These are phyloP conservation scores for Lineus longissimus DNA, from an alignment of 1,140 invertebrate species.

Conservation along the genomic window DNA sequence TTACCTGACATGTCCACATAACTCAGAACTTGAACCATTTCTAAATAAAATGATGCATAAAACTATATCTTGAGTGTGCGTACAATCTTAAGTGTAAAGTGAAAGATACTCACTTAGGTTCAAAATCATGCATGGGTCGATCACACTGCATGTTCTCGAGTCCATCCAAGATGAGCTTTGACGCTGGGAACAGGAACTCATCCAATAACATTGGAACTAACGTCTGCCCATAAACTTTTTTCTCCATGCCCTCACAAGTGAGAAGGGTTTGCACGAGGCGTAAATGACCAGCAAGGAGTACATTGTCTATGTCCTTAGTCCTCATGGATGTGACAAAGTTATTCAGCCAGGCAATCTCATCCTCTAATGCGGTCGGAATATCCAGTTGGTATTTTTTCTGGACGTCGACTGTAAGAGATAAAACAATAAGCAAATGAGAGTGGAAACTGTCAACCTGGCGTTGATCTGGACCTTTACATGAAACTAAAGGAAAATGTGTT, in stretches of 20 bases:
- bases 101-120: conserved; percentile 48
- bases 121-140: conserved; percentile 39
- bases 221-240: conserved; percentile 46
- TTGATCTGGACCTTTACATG: too few relatives aligned
- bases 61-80: too few relatives aligned
- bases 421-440: conserved; percentile 5
- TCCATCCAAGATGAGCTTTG: conserved; percentile 53
- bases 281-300: conserved; percentile 57
- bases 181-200: conserved; percentile 58
- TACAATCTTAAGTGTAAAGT: background rate
- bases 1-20: too few relatives aligned
- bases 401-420: conserved; percentile 34
- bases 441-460: background rate
- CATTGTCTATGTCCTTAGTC: conserved; percentile 49
- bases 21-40: too few relatives aligned
- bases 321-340: conserved; percentile 55
- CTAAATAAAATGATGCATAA: too few relatives aligned
- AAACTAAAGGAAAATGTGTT: too few relatives aligned
- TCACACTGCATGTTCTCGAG: conserved; percentile 34
- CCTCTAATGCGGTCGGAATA: conserved; percentile 54
- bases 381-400: conserved; percentile 51
- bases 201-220: conserved; percentile 54
- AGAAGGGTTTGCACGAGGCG: conserved; percentile 54
- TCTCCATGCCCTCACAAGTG: conserved; percentile 55
- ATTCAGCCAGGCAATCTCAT: conserved; percentile 57